Evolutionary conservation across 2,113 vertebrate genomes (phyloP), one percentile per base, ranked within the genome.

Genomic region (Plecturocebus donacophilus): DNA sequence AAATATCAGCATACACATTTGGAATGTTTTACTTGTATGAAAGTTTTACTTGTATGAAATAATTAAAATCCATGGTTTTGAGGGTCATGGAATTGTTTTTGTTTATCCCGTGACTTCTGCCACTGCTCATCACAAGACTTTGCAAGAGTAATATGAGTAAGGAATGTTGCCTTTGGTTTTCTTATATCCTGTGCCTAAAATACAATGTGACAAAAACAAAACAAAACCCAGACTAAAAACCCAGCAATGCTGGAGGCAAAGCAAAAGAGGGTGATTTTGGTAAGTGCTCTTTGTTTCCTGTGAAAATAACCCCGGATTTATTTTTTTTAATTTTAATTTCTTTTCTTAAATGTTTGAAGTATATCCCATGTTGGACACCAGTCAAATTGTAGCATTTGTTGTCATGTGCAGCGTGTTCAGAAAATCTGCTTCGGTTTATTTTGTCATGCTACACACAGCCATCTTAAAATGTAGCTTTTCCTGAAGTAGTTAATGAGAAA

Each of bases 361-460:
- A 42, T 70, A 94, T n/a, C 42, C n/a, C 17, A 30, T 13, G 11
- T 17, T 97, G 95, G 85, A 95, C 47, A 45, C 0, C 19, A 96
- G 94, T 92, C 96, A 87, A 66, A 85, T 52, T 85, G 90, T 92
- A 91, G 45, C 13, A 1, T 96, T 96, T 96, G 52, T 71, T 96
- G 90, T 95, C 85, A 93, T 58, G 23, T 75, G 30, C 66, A 91
- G 27, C 45, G 66, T 70, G 64, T 87, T 97, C 89, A 89, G 82
- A 96, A 97, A 98, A 96, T 96, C 90, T 97, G 96, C 80, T 97
- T 97, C 91, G 66, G 52, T 75, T 97, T 97, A 88, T 93, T 95
- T 91, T 96, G 92, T 97, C 90, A 96, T 97, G 91, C 79, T 97
- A 95, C 61, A 87, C 40, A 32, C 93, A 94, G 75, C 42, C 87